Evolutionary conservation across 2,113 vertebrate genomes (phyloP), one percentile per base, ranked within the genome.

Genomic region (Lanius ludovicianus): DNA sequence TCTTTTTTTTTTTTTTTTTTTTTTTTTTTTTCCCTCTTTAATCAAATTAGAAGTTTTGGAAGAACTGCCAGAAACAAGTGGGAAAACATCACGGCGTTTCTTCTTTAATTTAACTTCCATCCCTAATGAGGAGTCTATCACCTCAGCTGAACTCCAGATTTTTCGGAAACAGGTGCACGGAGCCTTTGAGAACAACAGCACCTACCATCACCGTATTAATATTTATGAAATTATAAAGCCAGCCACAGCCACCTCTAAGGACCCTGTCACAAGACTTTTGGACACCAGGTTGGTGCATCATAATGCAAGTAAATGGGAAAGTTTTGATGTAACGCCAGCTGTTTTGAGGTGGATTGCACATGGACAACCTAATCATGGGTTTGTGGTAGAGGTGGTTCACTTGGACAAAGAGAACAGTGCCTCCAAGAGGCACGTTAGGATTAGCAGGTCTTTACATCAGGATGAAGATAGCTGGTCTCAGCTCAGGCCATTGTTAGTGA

Each of bases 51-150:
- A 99, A 98, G 98, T 98, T 92, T 97, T 99, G 98, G 99, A 99
- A 98, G 98, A 99, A 85, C 97, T 99, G 94, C 98, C 98, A 79
- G 99, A 99, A 95, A 96, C 97, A 28, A 98, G 98, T 96, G 98
- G 99, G 92, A 99, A 98, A 98, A 99, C 99, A 35, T 97, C 98
- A 62, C 99, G 99, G 46, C 98, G 99, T 97, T 99, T 99, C 98
- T 99, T 99, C 98, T 99, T 99, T 98, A 99, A 99, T 97, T 98
- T 99, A 96, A 99, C 98, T 88, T 99, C 99, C 69, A 97, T 99
- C 93, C 99, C 99, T 25, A 97, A 95, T 1, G 99, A 99, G 96
- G 99, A 99, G 97, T 98, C 99, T 86, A 97, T 99, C 98, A 99
- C 99, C 60, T 99, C 99, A 55, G 99, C 99, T 44, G 99, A 99